Percentiles rank a stretch among this genome's conserved stretches.
Conservation (phyloP, 2,113 vertebrate genomes). For the Percina caprodes region DNA sequence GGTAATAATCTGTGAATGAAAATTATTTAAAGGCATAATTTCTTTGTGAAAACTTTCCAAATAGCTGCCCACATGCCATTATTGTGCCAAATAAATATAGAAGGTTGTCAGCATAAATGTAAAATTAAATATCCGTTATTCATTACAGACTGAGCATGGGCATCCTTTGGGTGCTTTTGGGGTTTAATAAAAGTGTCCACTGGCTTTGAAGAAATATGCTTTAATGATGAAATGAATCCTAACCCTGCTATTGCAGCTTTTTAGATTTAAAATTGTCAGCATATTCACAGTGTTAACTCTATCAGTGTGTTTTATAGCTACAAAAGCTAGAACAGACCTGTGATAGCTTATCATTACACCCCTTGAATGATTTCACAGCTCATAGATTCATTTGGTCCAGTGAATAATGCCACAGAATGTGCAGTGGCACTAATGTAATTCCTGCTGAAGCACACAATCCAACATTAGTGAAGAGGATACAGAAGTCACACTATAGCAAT, state of each 20-base stretch:
- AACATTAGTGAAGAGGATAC: conserved; percentile 45
- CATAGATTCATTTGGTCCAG: conserved; percentile 70
- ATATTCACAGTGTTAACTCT: conserved; percentile 53
- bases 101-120: conserved; percentile 32
- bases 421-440: conserved; percentile 64
- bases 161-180: conserved; percentile 36
- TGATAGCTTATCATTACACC: conserved; percentile 70
- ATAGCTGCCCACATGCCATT: not conserved
- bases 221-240: conserved; percentile 49
- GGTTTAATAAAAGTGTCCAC: conserved; percentile 51
- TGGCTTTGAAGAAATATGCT: conserved; percentile 39
- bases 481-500: conserved; percentile 26
- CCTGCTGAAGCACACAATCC: conserved; percentile 57
- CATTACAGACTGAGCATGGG: conserved; percentile 10
- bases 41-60: not conserved
- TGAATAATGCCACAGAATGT: conserved; percentile 57
- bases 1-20: conserved; percentile 13
- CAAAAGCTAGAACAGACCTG: conserved; percentile 53
- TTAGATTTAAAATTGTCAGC: conserved; percentile 55
- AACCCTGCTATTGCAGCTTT: conserved; percentile 44
- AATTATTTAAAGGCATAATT: conserved; percentile 5
- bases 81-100: conserved; percentile 14
- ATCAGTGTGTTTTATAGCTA: conserved; percentile 66
- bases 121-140: conserved; percentile 36
- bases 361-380: conserved; percentile 74